Base-by-base conservation (phyloP, 2,888 invertebrate genomes). In the Drosophila paranaensis region DNA sequence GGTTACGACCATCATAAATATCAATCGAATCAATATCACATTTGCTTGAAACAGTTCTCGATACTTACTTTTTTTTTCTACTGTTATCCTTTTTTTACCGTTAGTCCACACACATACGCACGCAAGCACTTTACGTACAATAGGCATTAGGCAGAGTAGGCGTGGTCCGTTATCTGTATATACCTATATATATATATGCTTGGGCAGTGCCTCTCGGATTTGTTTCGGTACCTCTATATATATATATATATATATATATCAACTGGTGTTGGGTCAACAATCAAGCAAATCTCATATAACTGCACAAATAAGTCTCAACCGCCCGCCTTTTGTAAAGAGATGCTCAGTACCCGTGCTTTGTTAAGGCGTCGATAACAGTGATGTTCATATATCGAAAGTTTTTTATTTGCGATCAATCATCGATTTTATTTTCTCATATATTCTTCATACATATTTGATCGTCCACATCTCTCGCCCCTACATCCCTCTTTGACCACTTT, bases 241-340 rank as follows among this genome's bases (percentile, higher is more conserved):
- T 27, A 51, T 42, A 56, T 40, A 48, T 46, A 50, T 43, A 57
- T 74, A 63, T 10, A 39, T 45, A 54, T 35, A 63, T 58, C 33
- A 45, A 37, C 51, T 74, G 77, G 77, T 77, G 77, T 79, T 70
- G 77, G 77, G 70, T 70, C 54, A 66, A 50, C 40, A 76, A 77
- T 57, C 48, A 25, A 72, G 16, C 33, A 64, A 45, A 60, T 43
- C 16, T 20, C 45, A 14, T 54, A 43, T 27, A 50, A 20, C 20
- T 60, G 48, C 50, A 69, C 30, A 33, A 11, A 64, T 16, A 11
- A 54, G 25, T 37, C 40, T 40, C 13, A 40, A 20, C 33, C 35
- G 13, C 16, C 8, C 16, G 50, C 16, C 50, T 16, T 16, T 33
- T 33, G 50, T 50, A 33, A 33, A 33, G 27, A 39, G 6, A 40